phyloP scores from a whole-genome alignment of 2,888 invertebrate species.

The Metacarcinus magister region DNA sequence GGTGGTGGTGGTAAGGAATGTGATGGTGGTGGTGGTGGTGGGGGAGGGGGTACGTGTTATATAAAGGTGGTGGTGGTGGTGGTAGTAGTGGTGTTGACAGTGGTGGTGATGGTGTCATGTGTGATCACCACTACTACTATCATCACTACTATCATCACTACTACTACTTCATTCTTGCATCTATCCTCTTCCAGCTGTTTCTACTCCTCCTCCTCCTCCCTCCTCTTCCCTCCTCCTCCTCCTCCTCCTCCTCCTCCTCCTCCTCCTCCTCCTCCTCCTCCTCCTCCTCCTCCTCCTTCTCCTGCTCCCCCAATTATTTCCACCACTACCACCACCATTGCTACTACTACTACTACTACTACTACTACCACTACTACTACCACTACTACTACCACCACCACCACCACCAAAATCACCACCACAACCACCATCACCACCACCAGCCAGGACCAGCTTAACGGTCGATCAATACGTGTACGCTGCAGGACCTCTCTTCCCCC shows the following conservation, averaged over 20 bases:
- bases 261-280: not conserved
- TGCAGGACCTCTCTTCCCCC: not conserved
- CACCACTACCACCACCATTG: not conserved
- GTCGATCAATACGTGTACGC: constrained; percentile 30
- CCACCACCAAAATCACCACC: not conserved
- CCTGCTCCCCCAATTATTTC: not conserved
- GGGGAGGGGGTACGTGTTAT: not conserved
- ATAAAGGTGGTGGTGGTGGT: constrained; percentile 10
- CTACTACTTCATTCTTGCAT: not conserved
- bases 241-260: not conserved
- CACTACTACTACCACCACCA: constrained; percentile 17
- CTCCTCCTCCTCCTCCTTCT: not conserved
- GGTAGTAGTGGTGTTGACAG: not conserved
- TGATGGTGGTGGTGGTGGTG: not conserved
- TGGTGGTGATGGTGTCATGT: not conserved
- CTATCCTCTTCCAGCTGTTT: too few relatives aligned
- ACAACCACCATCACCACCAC: not conserved
- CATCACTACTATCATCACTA: not conserved
- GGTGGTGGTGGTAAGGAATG: not conserved
- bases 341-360: not conserved
- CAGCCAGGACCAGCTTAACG: not conserved
- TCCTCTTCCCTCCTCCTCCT: too few relatives aligned
- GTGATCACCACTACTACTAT: not conserved
- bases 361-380: constrained; percentile 31
- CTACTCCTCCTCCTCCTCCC: not conserved